phyloP scores from a whole-genome alignment of 2,797 vertebrate genomes.

The Hydrolagus colliei region DNA sequence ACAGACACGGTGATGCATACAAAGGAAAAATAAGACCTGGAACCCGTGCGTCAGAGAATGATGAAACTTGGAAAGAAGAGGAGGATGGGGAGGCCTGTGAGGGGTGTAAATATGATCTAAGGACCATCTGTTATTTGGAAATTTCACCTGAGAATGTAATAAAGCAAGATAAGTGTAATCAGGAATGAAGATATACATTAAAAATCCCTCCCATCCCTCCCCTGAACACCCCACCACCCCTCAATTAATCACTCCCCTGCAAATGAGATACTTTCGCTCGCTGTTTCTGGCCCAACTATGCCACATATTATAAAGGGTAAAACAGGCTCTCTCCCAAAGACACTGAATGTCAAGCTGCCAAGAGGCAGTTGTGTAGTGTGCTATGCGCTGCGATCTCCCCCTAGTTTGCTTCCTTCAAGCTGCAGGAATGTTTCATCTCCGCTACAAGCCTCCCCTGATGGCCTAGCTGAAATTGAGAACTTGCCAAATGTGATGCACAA shows the following conservation, averaged over 20 bases:
- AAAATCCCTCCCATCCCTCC: neutral
- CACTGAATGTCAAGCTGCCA: neutral
- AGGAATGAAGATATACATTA: conserved; percentile 11
- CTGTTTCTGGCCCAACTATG: too few relatives aligned
- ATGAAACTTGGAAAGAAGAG: conserved; percentile 60
- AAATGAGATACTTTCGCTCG: conserved; percentile 10
- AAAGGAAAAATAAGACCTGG: conserved; percentile 58
- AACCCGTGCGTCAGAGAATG: conserved; percentile 62
- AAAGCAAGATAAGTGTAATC: conserved; percentile 45
- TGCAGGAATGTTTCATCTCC: neutral
- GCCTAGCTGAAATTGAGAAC: neutral
- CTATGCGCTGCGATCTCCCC: neutral
- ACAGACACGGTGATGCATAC: conserved; percentile 34
- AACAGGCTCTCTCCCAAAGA: too few relatives aligned
- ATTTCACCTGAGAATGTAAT: conserved; percentile 55
- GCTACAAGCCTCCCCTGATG: neutral
- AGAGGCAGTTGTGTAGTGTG: neutral
- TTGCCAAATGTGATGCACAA: neutral
- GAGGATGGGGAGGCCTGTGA: conserved; percentile 63
- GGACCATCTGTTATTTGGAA: conserved; percentile 64
- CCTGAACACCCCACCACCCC: neutral
- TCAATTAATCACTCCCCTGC: neutral
- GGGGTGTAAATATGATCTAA: conserved; percentile 68
- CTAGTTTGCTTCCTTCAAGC: neutral
- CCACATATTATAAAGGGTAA: too few relatives aligned